phyloP scores from a whole-genome alignment of 2,888 invertebrate species.

The Noctua comes region DNA sequence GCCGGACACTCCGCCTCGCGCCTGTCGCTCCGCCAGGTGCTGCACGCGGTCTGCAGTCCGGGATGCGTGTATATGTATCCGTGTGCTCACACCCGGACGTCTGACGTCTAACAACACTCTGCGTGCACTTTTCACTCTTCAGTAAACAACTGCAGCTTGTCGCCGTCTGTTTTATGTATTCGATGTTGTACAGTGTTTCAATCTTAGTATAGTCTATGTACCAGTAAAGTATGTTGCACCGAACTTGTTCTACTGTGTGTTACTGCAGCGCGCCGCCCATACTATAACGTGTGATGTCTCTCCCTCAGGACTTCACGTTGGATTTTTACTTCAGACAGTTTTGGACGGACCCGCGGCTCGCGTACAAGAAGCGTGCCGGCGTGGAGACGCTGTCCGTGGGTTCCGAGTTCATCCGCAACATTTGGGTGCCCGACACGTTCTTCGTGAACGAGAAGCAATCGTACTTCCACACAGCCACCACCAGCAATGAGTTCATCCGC shows the following conservation, averaged over 20 bases:
- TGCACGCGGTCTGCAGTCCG: constrained; percentile 16
- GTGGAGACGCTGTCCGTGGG: constrained; percentile 97
- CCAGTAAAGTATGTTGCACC: constrained; percentile 47
- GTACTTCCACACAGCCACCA: constrained; percentile 99
- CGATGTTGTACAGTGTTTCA: constrained; percentile 68
- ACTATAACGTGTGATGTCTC: constrained; percentile 57
- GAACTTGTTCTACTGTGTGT: constrained; percentile 29
- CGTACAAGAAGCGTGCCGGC: constrained; percentile 95
- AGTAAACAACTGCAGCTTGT: constrained; percentile 64
- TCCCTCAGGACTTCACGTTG: constrained; percentile 96
- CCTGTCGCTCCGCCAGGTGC: background rate
- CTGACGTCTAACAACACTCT: constrained; percentile 48
- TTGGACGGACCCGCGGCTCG: constrained; percentile 98
- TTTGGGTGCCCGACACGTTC: constrained; percentile 99
- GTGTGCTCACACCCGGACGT: constrained; percentile 35
- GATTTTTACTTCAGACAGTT: constrained; percentile 99
- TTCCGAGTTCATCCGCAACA: constrained; percentile 97
- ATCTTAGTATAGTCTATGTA: constrained; percentile 53
- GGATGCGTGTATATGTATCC: constrained; percentile 6
- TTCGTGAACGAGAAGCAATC: constrained; percentile 99
- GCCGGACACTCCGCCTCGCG: background rate
- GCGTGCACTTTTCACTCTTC: constrained; percentile 65
- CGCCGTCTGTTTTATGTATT: constrained; percentile 67
- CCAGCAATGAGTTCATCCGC: constrained; percentile 99
- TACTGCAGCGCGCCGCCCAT: constrained; percentile 14